phyloP scores from a whole-genome alignment of 2,888 invertebrate species.

The Mythimna impura region DNA sequence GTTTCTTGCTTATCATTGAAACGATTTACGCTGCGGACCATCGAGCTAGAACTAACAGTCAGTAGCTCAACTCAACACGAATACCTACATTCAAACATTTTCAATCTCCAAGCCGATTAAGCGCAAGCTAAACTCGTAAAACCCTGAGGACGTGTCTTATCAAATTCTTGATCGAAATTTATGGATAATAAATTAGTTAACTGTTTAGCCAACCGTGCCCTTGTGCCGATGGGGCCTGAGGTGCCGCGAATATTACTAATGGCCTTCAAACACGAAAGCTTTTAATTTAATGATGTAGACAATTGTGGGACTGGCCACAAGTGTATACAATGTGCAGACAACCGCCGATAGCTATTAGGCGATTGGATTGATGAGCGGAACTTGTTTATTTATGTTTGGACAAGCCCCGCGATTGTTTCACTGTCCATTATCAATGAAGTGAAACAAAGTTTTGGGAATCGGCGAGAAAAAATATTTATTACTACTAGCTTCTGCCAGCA shows the following conservation, averaged over 20 bases:
- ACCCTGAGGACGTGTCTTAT: constrained; percentile 80
- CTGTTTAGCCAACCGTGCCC: constrained; percentile 77
- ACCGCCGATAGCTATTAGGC: constrained; percentile 68
- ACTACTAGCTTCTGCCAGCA: too few species aligned
- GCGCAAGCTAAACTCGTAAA: constrained; percentile 72
- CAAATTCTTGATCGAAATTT: constrained; percentile 81
- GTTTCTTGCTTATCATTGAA: constrained; percentile 40
- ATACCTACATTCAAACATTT: constrained; percentile 63
- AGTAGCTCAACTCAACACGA: constrained; percentile 49
- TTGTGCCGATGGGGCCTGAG: constrained; percentile 74
- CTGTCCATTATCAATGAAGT: constrained; percentile 4
- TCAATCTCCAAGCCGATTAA: constrained; percentile 69
- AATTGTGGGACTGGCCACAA: constrained; percentile 67
- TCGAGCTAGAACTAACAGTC: constrained; percentile 37
- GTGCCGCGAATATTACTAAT: constrained; percentile 82
- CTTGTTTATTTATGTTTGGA: constrained; percentile 59
- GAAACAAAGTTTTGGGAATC: constrained; percentile 1
- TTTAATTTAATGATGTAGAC: constrained; percentile 83
- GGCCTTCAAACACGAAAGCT: constrained; percentile 83
- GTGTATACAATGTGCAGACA: constrained; percentile 61
- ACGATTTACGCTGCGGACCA: constrained; percentile 27
- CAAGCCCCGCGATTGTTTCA: constrained; percentile 52
- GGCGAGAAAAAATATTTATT: too few species aligned
- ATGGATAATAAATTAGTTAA: constrained; percentile 83
- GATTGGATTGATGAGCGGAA: constrained; percentile 70